These are phyloP conservation scores for Clarias fuscus DNA, from an alignment of 2,797 vertebrate genomes.

Conservation along the genomic window DNA sequence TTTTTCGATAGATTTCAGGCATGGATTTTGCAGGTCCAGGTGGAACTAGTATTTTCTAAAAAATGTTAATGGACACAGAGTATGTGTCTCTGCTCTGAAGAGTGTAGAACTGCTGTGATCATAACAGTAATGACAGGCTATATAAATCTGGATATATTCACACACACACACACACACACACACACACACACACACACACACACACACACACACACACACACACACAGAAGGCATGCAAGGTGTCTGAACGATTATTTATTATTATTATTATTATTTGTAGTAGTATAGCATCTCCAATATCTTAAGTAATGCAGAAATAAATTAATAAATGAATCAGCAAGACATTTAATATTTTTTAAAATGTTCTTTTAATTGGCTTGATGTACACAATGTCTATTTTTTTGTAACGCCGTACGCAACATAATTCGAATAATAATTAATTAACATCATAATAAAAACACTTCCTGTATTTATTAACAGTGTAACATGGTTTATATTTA, in stretches of 20 bases:
- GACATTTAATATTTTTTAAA: neutral
- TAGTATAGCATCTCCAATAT: neutral
- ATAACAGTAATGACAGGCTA: neutral
- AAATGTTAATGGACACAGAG: neutral
- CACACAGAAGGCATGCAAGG: neutral
- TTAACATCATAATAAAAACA: neutral
- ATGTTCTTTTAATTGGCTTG: neutral
- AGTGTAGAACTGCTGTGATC: neutral
- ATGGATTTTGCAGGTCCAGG: constrained; percentile 2
- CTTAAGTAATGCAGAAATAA: neutral
- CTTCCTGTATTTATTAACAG: neutral
- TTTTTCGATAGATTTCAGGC: neutral
- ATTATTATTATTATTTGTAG: too few relatives aligned
- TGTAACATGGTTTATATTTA: too few relatives aligned
- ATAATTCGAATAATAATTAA: neutral
- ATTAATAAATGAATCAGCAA: neutral
- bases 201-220: neutral
- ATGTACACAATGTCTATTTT: neutral
- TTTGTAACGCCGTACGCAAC: neutral
- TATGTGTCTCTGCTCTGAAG: neutral
- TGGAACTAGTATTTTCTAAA: neutral
- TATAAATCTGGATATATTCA: neutral
- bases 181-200: neutral
- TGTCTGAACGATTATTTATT: neutral
- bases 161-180: neutral